A percentile compares a stretch with the other conserved stretches of the same genome.
Conservation (phyloP, 2,113 vertebrate genomes). For the Trematomus loennbergii region DNA sequence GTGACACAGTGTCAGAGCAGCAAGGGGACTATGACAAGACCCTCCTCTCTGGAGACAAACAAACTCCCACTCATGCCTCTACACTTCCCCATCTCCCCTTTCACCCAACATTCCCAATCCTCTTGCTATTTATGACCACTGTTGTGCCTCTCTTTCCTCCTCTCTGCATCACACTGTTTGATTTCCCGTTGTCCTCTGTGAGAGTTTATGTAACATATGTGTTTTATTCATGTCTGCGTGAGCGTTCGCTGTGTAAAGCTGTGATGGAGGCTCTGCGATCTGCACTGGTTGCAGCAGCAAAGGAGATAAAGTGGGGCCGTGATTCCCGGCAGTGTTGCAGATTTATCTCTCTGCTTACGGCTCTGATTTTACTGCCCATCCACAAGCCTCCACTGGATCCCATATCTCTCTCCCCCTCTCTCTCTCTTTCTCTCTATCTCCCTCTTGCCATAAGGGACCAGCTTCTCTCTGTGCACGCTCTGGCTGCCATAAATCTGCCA, state of each 20-base stretch:
- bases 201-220: slow-evolving; percentile 58
- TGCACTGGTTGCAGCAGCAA: slow-evolving; percentile 47
- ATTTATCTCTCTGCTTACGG: slow-evolving; percentile 80
- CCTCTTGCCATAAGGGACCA: slow-evolving; percentile 51
- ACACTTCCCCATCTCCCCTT: neutral
- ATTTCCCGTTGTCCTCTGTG: slow-evolving; percentile 28
- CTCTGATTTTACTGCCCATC: slow-evolving; percentile 74
- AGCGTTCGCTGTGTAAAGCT: slow-evolving; percentile 24
- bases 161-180: slow-evolving; percentile 27
- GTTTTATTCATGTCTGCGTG: slow-evolving; percentile 63
- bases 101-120: neutral
- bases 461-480: slow-evolving; percentile 53
- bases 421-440: slow-evolving; percentile 32
- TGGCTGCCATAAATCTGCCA: slow-evolving; percentile 73
- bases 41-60: slow-evolving; percentile 17
- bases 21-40: slow-evolving; percentile 41
- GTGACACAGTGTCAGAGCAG: slow-evolving; percentile 28
- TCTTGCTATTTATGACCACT: neutral
- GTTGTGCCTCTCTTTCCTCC: neutral
- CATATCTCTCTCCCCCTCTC: slow-evolving; percentile 13
- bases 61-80: slow-evolving; percentile 18
- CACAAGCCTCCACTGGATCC: slow-evolving; percentile 52
- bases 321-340: slow-evolving; percentile 74
- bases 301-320: slow-evolving; percentile 72
- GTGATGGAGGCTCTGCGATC: slow-evolving; percentile 43